Conservation (phyloP, 2,113 vertebrate genomes). For the Barbus barbus region DNA sequence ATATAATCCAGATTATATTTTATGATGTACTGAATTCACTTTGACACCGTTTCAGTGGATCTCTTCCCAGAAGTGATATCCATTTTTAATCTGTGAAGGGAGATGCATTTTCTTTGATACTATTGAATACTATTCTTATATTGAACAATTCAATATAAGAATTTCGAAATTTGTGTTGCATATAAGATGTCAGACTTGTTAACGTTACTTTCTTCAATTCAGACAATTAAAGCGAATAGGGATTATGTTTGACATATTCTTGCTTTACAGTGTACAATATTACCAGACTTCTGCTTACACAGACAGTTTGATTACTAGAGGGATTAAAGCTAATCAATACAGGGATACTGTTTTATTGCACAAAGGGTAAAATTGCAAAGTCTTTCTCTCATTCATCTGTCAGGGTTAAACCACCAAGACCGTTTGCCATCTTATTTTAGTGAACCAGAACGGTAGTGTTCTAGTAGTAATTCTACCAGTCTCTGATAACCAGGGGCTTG, state of each 20-base stretch:
- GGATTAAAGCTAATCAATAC: constrained; percentile 2
- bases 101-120: neutral
- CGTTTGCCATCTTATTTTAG: neutral
- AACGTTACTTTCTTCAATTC: neutral
- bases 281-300: neutral
- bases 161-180: neutral
- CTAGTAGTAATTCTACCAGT: neutral
- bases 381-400: neutral
- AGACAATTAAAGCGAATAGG: neutral
- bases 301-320: neutral
- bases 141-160: neutral
- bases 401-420: neutral
- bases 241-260: neutral
- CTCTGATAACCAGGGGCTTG: neutral
- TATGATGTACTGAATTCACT: neutral
- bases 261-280: neutral
- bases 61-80: neutral
- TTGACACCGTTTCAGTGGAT: neutral
- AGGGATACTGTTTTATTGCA: constrained; percentile 3
- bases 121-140: too few species aligned
- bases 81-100: neutral
- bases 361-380: neutral
- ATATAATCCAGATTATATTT: neutral
- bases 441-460: neutral
- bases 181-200: neutral